These are phyloP conservation scores for Fratercula arctica DNA, from an alignment of 2,797 vertebrate genomes.

Conservation along the genomic window DNA sequence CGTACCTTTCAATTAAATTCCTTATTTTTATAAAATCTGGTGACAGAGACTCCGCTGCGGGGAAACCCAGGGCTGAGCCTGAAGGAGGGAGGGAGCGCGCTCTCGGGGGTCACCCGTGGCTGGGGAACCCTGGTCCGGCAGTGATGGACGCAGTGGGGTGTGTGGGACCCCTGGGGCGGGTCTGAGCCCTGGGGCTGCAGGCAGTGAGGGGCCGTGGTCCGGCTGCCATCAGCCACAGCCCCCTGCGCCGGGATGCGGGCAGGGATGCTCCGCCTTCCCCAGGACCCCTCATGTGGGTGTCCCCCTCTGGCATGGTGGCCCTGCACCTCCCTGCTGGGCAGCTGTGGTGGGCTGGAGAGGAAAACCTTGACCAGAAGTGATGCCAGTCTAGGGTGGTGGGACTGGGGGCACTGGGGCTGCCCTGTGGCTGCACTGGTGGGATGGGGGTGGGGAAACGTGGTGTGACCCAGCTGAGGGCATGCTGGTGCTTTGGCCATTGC, in stretches of 20 bases:
- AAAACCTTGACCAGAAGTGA: not conserved
- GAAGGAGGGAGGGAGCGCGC: not conserved
- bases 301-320: not conserved
- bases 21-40: not conserved
- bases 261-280: not conserved
- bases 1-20: not conserved
- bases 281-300: not conserved
- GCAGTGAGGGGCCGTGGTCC: not conserved
- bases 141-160: not conserved
- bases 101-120: not conserved
- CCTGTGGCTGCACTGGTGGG: not conserved
- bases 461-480: fast-evolving
- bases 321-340: not conserved
- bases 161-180: not conserved
- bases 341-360: not conserved
- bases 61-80: not conserved
- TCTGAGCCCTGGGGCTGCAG: not conserved
- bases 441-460: not conserved
- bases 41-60: not conserved
- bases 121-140: not conserved
- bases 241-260: not conserved
- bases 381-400: not conserved
- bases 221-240: not conserved
- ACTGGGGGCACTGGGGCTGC: not conserved
- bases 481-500: not conserved